phyloP scores from a whole-genome alignment of 2,888 invertebrate genomes.

The Nipponacmea schrenckii region DNA sequence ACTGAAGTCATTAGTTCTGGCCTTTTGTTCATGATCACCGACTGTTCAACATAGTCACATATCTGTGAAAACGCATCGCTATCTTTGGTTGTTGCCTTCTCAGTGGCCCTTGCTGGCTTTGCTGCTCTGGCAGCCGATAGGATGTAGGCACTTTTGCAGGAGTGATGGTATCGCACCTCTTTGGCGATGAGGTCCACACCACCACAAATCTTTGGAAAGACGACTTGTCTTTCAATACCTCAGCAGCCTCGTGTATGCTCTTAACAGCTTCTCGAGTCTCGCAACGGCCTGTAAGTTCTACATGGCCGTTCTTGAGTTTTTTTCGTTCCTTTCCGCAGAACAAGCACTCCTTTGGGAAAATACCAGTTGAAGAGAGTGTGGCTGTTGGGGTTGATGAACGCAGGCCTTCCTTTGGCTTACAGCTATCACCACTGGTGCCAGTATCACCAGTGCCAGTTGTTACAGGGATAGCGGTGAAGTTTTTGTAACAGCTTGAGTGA shows the following conservation, averaged over 20 bases:
- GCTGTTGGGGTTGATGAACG: too few species aligned
- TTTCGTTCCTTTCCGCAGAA: background rate
- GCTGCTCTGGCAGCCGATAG: background rate
- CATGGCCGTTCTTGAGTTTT: background rate
- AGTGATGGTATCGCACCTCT: constrained; percentile 18
- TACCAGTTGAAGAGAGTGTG: too few species aligned
- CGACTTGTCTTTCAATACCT: constrained; percentile 8
- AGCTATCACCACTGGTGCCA: too few species aligned
- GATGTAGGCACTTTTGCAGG: constrained; percentile 16
- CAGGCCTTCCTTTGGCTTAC: too few species aligned
- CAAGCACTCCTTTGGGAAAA: background rate
- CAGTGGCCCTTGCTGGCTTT: background rate
- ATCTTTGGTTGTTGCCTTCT: background rate
- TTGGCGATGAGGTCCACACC: constrained; percentile 17
- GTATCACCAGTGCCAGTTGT: too few species aligned
- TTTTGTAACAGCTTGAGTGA: constrained; percentile 7
- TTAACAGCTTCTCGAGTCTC: constrained; percentile 10
- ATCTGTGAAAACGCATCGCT: background rate
- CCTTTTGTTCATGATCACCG: constrained; percentile 11
- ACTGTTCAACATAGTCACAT: constrained; percentile 12
- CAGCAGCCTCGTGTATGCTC: constrained; percentile 15
- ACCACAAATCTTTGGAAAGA: background rate
- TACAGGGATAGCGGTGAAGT: background rate
- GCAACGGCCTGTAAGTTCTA: constrained; percentile 14
- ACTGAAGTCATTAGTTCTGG: constrained; percentile 18